Evolutionary conservation across 1,140 invertebrate genomes (phyloP).

Genomic region (Rhynchophorus ferrugineus): DNA sequence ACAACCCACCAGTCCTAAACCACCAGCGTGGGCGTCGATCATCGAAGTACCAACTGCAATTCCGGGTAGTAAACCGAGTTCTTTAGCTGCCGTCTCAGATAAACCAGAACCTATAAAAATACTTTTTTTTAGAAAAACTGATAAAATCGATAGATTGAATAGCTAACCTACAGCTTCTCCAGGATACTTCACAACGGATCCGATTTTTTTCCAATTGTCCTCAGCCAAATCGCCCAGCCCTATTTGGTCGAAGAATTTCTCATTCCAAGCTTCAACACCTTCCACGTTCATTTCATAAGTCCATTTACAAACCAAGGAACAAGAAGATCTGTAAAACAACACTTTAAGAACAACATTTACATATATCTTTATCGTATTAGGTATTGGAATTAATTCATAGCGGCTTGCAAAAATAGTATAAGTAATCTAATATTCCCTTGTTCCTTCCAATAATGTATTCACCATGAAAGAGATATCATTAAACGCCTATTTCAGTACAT

Average conservation of each 20-base stretch:
- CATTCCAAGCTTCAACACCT: conserved; percentile 61
- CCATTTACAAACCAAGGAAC: conserved; percentile 93
- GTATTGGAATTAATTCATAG: no score
- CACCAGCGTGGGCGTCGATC: conserved; percentile 94
- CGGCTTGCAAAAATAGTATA: no score
- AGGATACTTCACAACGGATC: conserved; percentile 59
- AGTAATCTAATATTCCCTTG: no score
- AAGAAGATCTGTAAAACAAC: conserved; percentile 66
- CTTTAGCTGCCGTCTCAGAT: conserved; percentile 52
- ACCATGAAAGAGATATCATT: no score
- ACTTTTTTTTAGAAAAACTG: neutral
- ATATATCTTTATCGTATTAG: no score
- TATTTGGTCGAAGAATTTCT: conserved; percentile 64
- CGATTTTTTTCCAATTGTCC: conserved; percentile 69
- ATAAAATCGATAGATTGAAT: neutral
- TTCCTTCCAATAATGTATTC: no score
- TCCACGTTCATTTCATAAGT: conserved; percentile 64
- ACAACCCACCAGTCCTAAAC: conserved; percentile 75
- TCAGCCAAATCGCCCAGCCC: conserved; percentile 66
- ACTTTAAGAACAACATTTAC: no score
- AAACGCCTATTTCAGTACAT: no score
- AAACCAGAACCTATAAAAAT: conserved; percentile 47
- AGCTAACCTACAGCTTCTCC: conserved; percentile 60
- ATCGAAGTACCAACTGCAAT: conserved; percentile 80
- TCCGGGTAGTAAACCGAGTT: conserved; percentile 59